Evolutionary conservation across 1,140 invertebrate species (phyloP).

Genomic region (Drosophila pallidifrons): DNA sequence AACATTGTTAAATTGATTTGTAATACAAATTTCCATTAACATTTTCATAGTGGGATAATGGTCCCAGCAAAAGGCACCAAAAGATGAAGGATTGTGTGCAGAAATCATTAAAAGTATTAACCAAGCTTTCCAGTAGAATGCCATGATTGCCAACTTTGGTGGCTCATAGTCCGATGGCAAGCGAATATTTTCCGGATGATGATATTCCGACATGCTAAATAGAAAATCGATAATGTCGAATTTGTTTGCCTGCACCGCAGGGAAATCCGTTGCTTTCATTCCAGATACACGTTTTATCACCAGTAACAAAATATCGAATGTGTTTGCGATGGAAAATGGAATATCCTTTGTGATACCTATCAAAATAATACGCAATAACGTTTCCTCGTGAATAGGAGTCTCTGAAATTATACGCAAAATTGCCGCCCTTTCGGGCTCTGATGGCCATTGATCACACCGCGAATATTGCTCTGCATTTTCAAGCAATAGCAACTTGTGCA

Average conservation of each 20-base stretch:
- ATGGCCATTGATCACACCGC: slow-evolving; percentile 97
- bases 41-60: slow-evolving; percentile 96
- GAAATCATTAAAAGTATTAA: slow-evolving; percentile 94
- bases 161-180: slow-evolving; percentile 94
- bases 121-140: slow-evolving; percentile 98
- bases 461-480: slow-evolving; percentile 95
- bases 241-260: slow-evolving; percentile 91
- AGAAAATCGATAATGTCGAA: slow-evolving; percentile 95
- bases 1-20: slow-evolving; percentile 87
- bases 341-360: slow-evolving; percentile 95
- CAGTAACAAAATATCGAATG: slow-evolving; percentile 94
- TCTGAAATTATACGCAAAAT: slow-evolving; percentile 94
- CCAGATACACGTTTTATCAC: slow-evolving; percentile 93
- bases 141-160: slow-evolving; percentile 95
- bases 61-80: slow-evolving; percentile 94
- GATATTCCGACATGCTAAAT: slow-evolving; percentile 95
- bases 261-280: slow-evolving; percentile 88
- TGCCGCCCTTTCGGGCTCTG: slow-evolving; percentile 92
- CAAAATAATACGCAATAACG: slow-evolving; percentile 91
- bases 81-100: slow-evolving; percentile 95
- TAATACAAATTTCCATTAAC: slow-evolving; percentile 99
- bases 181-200: slow-evolving; percentile 96
- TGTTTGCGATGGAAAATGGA: slow-evolving; percentile 92
- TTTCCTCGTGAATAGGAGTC: slow-evolving; percentile 94
- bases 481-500: slow-evolving; percentile 95